Percentiles rank a stretch among this genome's conserved stretches.
These are phyloP conservation scores for Muscicapa striata DNA, from an alignment of 2,797 vertebrate genomes.

Conservation along the genomic window DNA sequence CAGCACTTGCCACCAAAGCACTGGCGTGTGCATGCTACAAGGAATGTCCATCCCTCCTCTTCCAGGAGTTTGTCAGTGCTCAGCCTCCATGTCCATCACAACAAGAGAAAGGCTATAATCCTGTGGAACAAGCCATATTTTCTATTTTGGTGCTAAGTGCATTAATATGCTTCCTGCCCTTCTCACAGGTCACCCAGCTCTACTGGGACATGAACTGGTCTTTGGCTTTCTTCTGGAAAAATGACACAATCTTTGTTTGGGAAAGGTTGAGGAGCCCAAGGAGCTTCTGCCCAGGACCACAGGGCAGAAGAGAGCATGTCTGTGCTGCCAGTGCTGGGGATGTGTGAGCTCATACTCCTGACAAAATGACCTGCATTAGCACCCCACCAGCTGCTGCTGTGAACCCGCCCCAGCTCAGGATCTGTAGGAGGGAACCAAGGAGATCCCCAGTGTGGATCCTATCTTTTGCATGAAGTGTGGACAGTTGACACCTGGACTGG, in stretches of 20 bases:
- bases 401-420: not conserved
- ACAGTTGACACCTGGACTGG: not conserved
- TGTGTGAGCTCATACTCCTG: not conserved
- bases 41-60: not conserved
- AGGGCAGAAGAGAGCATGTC: not conserved
- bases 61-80: not conserved
- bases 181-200: not conserved
- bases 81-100: not conserved
- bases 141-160: not conserved
- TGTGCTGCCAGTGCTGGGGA: not conserved
- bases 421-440: not conserved
- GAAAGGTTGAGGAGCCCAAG: not conserved
- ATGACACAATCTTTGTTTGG: not conserved
- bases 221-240: not conserved
- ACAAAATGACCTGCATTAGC: not conserved
- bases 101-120: not conserved
- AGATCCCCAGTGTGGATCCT: not conserved
- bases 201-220: not conserved
- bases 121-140: not conserved
- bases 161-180: not conserved
- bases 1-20: not conserved
- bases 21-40: accelerated
- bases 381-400: not conserved
- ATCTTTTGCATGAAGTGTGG: not conserved
- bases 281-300: not conserved